Base-by-base conservation (phyloP, 1,140 invertebrate genomes). In the Orchestia grillus region DNA sequence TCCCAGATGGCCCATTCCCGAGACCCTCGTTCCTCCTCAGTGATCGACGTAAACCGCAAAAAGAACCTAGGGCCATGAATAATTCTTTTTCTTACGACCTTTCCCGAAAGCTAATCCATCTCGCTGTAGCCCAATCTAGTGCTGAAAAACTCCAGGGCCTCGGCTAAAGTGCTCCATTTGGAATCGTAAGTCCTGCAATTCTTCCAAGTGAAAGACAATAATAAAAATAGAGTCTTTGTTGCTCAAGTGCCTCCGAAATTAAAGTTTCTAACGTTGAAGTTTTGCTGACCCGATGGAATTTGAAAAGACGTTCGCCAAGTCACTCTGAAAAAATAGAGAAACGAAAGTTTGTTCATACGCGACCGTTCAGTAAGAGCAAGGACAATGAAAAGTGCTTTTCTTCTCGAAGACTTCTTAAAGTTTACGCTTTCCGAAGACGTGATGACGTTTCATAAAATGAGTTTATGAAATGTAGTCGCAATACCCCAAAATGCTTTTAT, bases 101-200 rank as follows among this genome's bases (percentile, higher is more conserved):
- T 94, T 44, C 92, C 92, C 44, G 92, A 45, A 44, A 44, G 40
- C 92, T 94, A 94, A 94, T 94, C 92, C 92, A 47, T 94, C 92
- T 94, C 44, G 23, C 41, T 40, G 43, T 47, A 44, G 44, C 92
- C 44, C 43, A 94, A 94, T 45, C 44, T 19, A 40, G 92, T 44
- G 19, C 43, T n/a, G 44, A 47, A 94, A 94, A 94, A 44, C 43
- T 40, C 6, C 11, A 4, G 44, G 92, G 44, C 92, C 88, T 41
- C 1, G 44, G 41, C 19, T 19, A 45, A 45, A 44, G 92, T 44
- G 92, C 92, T n/a, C 92, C 40, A 45, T 45, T 45, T 77, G 62
- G 62, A 77, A 94, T 44, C 8, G 23, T 19, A 44, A 47, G 36
- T n/a, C 11, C 44, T 16, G 6, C 92, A 40, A 40, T 44, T 44